These are phyloP conservation scores for Leptobrachium ailaonicum DNA, from an alignment of 2,113 vertebrate species.

Conservation along the genomic window DNA sequence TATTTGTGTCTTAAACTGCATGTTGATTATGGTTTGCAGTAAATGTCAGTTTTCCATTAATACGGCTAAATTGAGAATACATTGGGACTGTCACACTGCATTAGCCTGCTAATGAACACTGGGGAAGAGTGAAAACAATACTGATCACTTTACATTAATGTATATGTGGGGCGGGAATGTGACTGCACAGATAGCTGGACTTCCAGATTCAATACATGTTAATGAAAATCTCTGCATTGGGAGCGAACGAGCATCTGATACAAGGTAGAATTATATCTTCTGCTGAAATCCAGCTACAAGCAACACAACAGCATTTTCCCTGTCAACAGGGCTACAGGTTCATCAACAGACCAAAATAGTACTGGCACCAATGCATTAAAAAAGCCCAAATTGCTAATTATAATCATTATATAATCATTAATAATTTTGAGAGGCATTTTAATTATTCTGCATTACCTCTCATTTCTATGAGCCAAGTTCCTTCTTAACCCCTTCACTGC, in stretches of 20 bases:
- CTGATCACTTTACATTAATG: conserved; percentile 47
- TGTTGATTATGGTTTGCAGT: conserved; percentile 44
- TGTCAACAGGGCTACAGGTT: too few species aligned
- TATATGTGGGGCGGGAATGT: conserved; percentile 32
- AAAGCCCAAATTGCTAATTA: too few species aligned
- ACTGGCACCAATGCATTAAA: too few species aligned
- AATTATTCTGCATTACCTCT: too few species aligned
- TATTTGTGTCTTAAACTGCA: conserved; percentile 39
- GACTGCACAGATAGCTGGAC: conserved; percentile 23
- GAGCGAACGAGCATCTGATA: neutral
- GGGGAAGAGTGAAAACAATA: conserved; percentile 44
- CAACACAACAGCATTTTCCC: too few species aligned
- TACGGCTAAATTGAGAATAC: conserved; percentile 42
- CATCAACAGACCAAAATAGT: too few species aligned
- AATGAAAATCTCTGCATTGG: conserved; percentile 14
- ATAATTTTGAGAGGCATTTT: too few species aligned
- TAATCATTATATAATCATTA: too few species aligned
- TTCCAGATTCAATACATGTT: conserved; percentile 19
- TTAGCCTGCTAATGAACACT: conserved; percentile 45
- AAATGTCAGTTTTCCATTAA: conserved; percentile 51
- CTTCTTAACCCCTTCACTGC: too few species aligned
- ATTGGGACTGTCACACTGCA: conserved; percentile 48
- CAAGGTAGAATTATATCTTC: neutral
- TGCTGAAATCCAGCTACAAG: too few species aligned
- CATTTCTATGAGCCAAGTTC: too few species aligned